Base-by-base conservation (phyloP, 2,888 invertebrate species). In the Bellardia bayeri region DNA sequence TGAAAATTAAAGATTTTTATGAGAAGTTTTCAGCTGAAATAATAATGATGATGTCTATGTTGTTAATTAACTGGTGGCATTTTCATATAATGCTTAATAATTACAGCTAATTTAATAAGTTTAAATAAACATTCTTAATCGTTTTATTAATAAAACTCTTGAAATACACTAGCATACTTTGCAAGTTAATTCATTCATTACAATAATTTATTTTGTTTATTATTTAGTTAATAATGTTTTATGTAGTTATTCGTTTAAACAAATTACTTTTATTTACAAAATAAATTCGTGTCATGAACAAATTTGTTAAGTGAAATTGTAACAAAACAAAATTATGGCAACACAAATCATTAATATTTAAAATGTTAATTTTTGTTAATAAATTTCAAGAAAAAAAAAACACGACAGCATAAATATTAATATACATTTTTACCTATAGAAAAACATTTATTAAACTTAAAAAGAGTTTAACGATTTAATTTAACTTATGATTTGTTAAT, bases 221-320 rank as follows among this genome's bases (percentile, higher is more conserved):
- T 56, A 11, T 33, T 58, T 49, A 76, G 33, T 63, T 56, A n/a
- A n/a, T 23, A 23, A 23, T 23, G 23, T 23, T 23, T 23, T 23
- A 23, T 37, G 58, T 58, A 23, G 2, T 58, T 7, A 23, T 80
- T 80, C 37, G 54, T 66, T 66, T 54, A 33, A 78, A 61, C 72
- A 16, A 49, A 64, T n/a, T 16, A 33, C 58, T 0, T 23, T 16
- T 37, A 42, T 16, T n/a, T 69, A 63, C 49, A 64, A 81, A 81
- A 69, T 74, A 75, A 69, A 56, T 74, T 84, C 84, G 68, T 87
- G 87, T 63, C 84, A 45, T 72, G 61, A 71, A 76, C 87, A 84
- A 84, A 87, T 87, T 87, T 87, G 87, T 87, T 87, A 87, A 83
- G 49, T 69, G 51, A 64, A 82, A 75, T 71, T 30, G 14, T 45